Evolutionary conservation across 2,888 invertebrate species (phyloP), one percentile per base, ranked within the genome.

Genomic region (Eupithecia insigniata): DNA sequence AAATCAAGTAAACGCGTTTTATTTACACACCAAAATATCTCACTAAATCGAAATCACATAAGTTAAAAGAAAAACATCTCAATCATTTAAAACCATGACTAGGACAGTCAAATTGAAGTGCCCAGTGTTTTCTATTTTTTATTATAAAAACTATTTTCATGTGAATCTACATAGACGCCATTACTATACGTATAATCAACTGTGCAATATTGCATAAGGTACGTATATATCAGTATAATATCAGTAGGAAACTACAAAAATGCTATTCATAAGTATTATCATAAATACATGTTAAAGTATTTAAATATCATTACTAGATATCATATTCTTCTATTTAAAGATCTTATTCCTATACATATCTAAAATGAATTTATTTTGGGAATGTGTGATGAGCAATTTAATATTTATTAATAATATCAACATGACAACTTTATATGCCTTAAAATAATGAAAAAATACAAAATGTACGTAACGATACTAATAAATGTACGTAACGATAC

Each of bases 21-120:
- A 91, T 90, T 90, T 85, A 83, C 61, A 62, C 80, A 62, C 80
- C 83, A 86, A 88, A 84, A 83, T 82, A 74, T 89, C 88, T 91
- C 89, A 90, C 89, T 91, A 87, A 90, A 89, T 86, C 87, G 85
- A 89, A 90, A 91, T 92, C 92, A 91, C 91, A 74, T 84, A 84
- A 79, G 80, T 82, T 83, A 83, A 82, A 83, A 86, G 83, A 82
- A 81, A 79, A 84, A 83, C 79, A 80, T 83, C 68, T 60, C 62
- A 71, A 72, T 75, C 71, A 80, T 85, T 87, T 84, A 87, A 83
- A 85, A 83, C 83, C 81, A 72, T 89, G 92, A 92, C 92, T 92
- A 92, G 91, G 86, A 82, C 83, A 87, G 86, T 84, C 85, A 84
- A 62, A 83, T 68, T 55, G 71, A 73, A 68, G 64, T 58, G 51